A percentile compares a stretch with the other conserved stretches of the same genome.
These are phyloP conservation scores for Podargus strigoides DNA, from an alignment of 2,797 vertebrate genomes.

Conservation along the genomic window DNA sequence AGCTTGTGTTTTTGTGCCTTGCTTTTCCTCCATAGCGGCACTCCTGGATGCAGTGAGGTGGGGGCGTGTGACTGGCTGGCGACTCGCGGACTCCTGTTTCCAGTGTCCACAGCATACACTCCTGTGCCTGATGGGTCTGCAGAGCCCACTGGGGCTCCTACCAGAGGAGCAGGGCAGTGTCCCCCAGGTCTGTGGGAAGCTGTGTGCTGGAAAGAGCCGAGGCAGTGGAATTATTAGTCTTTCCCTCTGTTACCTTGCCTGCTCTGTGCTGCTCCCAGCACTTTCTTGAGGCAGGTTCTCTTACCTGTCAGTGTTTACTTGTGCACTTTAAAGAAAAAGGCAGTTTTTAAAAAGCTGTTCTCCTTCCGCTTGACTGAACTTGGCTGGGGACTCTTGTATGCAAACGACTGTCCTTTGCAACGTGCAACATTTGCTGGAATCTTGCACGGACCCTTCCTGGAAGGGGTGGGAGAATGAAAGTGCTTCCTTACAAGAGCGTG, in stretches of 20 bases:
- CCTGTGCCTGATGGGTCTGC: fast-evolving
- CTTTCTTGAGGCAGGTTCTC: background rate
- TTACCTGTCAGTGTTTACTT: background rate
- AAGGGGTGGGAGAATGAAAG: slow-evolving; percentile 21
- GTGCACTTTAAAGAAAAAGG: fast-evolving
- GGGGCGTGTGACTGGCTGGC: fast-evolving
- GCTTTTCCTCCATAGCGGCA: fast-evolving
- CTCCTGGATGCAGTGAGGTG: background rate
- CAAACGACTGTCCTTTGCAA: fast-evolving
- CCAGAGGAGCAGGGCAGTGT: fast-evolving
- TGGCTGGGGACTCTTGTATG: background rate
- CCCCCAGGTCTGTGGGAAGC: fast-evolving
- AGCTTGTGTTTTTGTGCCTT: background rate
- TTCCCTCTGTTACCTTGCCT: background rate
- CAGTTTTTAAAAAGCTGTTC: background rate
- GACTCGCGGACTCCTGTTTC: background rate
- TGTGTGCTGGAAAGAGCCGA: background rate
- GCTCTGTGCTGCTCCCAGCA: background rate
- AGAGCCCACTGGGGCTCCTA: background rate
- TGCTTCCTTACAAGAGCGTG: background rate
- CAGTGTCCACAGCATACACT: fast-evolving
- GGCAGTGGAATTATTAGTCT: background rate
- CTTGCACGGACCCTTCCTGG: background rate
- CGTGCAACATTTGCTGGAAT: background rate
- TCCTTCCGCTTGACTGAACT: background rate